These are phyloP conservation scores for Myocastor coypus DNA, from an alignment of 2,113 vertebrate genomes.

Conservation along the genomic window DNA sequence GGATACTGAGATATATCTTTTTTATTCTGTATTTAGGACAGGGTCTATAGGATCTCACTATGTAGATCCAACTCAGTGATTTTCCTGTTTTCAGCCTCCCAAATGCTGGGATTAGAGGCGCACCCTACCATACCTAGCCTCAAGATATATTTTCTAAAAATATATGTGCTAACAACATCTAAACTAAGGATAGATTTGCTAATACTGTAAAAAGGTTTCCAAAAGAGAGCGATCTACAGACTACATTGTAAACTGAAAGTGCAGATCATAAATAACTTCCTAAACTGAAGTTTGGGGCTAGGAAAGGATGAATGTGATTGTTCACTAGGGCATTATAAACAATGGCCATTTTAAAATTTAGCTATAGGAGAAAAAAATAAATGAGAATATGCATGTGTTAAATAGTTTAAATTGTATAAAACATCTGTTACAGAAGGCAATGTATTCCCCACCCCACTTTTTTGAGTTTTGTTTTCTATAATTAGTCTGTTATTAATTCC, in stretches of 20 bases:
- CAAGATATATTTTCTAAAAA: background rate
- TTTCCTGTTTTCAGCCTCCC: too few relatives aligned
- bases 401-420: background rate
- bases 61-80: too few relatives aligned
- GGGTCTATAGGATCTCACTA: too few relatives aligned
- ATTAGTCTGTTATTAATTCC: background rate
- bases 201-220: background rate
- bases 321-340: background rate
- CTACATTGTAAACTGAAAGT: background rate
- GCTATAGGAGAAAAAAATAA: background rate
- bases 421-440: background rate
- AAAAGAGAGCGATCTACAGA: background rate
- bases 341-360: background rate
- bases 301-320: background rate
- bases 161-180: constrained; percentile 2
- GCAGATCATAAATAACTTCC: background rate
- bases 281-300: background rate
- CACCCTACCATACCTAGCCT: too few relatives aligned
- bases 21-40: too few relatives aligned
- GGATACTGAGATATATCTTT: background rate
- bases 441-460: background rate
- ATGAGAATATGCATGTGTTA: background rate
- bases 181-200: constrained; percentile 30
- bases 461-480: background rate
- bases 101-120: too few relatives aligned